A percentile compares a stretch with the other conserved stretches of the same genome.
Evolutionary conservation across 2,797 vertebrate species (phyloP).

Genomic region (Sebastes variabilis): DNA sequence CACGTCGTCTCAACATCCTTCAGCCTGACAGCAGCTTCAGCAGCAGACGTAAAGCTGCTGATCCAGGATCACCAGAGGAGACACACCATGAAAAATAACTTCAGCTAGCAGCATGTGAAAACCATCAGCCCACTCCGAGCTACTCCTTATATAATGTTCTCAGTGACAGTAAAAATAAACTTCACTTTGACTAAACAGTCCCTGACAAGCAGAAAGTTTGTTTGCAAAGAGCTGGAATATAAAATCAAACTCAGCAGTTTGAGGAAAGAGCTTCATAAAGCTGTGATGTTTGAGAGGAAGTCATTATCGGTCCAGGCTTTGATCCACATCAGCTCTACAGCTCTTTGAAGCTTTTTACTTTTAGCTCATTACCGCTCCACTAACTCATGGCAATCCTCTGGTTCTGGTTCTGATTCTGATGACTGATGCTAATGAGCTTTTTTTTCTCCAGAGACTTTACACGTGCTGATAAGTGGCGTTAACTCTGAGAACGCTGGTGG

Average conservation of each 20-base stretch:
- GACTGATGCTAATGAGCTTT: constrained; percentile 41
- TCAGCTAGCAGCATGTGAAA: background rate
- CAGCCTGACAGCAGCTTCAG: constrained; percentile 37
- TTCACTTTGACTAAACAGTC: background rate
- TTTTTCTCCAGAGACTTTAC: background rate
- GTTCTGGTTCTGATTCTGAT: constrained; percentile 17
- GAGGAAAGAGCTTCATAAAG: background rate
- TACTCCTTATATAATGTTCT: constrained; percentile 32
- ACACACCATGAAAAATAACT: background rate
- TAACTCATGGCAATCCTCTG: constrained; percentile 18
- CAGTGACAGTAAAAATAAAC: constrained; percentile 1
- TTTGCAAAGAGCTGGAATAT: background rate
- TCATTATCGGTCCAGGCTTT: constrained; percentile 31
- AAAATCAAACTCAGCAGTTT: background rate
- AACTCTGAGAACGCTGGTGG: background rate
- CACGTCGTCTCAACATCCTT: constrained; percentile 8
- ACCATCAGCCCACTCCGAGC: background rate
- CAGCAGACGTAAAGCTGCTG: constrained; percentile 50
- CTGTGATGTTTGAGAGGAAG: constrained; percentile 12
- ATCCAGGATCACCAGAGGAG: constrained; percentile 41
- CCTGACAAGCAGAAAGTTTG: constrained; percentile 31
- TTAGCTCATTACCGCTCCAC: constrained; percentile 32
- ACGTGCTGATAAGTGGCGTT: background rate
- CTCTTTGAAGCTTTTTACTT: constrained; percentile 53
- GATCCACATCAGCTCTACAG: background rate